Conservation (phyloP, 2,888 invertebrate genomes). For the Cantharis rustica region DNA sequence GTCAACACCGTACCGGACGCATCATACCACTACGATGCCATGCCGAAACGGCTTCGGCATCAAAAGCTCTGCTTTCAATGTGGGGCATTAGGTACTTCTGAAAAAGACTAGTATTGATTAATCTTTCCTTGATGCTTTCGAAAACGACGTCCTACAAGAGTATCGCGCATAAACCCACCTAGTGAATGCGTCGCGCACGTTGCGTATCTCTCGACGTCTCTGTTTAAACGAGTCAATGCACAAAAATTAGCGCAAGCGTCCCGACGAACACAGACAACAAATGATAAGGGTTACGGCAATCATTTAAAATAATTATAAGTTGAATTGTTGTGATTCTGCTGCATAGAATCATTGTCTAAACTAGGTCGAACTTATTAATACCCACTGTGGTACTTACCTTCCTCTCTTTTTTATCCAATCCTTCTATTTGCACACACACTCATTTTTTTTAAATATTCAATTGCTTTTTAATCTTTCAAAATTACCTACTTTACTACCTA, state of each 20-base stretch:
- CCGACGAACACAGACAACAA: constrained; percentile 10
- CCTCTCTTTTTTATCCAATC: background rate
- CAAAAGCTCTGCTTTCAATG: constrained; percentile 43
- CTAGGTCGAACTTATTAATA: constrained; percentile 1
- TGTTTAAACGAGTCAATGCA: constrained; percentile 15
- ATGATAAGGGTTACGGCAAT: constrained; percentile 8
- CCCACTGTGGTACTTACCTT: background rate
- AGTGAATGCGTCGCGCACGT: constrained; percentile 37
- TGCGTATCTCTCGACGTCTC: constrained; percentile 31
- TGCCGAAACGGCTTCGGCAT: constrained; percentile 35
- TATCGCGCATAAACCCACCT: constrained; percentile 37
- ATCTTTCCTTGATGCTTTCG: constrained; percentile 38
- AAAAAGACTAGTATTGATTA: constrained; percentile 51
- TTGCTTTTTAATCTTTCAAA: background rate
- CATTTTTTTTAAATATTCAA: background rate
- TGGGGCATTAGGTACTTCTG: constrained; percentile 51
- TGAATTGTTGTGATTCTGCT: constrained; percentile 6
- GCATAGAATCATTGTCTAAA: constrained; percentile 6
- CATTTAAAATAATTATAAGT: constrained; percentile 5
- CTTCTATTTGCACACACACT: background rate
- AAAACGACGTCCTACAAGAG: constrained; percentile 39
- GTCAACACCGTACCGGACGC: constrained; percentile 37
- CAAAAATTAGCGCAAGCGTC: constrained; percentile 36
- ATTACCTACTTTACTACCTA: background rate
- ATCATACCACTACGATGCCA: constrained; percentile 39